phyloP scores from a whole-genome alignment of 2,888 invertebrate species.

The Aphodius granarius region DNA sequence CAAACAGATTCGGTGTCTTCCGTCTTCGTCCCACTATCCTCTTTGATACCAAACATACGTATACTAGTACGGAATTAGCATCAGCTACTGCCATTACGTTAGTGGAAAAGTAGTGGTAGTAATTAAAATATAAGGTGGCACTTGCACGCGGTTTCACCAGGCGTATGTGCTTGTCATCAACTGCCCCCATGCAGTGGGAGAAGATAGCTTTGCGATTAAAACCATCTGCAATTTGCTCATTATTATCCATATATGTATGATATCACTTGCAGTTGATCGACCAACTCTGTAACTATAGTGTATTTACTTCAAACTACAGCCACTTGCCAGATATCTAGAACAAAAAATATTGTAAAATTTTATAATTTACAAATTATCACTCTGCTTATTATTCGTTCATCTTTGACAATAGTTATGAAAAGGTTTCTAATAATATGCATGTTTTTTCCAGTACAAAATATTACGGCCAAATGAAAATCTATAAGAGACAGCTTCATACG shows the following conservation, averaged over 20 bases:
- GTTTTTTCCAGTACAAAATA: too few species aligned
- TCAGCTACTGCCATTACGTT: conserved; percentile 37
- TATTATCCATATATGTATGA: conserved; percentile 26
- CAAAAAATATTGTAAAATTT: too few species aligned
- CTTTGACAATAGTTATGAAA: too few species aligned
- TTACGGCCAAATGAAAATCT: neutral
- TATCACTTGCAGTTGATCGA: conserved; percentile 16
- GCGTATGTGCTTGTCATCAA: conserved; percentile 35
- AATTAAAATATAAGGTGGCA: conserved; percentile 36
- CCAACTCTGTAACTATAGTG: conserved; percentile 21
- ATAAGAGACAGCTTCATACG: neutral
- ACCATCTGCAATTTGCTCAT: conserved; percentile 29
- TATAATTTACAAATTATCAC: too few species aligned
- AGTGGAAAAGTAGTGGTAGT: conserved; percentile 32
- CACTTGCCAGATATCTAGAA: conserved; percentile 23
- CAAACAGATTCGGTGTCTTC: conserved; percentile 29
- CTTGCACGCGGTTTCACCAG: conserved; percentile 33
- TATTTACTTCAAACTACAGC: conserved; percentile 18
- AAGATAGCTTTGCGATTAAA: conserved; percentile 34
- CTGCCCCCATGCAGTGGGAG: conserved; percentile 34
- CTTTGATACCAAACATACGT: conserved; percentile 34
- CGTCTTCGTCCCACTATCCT: conserved; percentile 36
- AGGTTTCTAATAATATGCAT: too few species aligned
- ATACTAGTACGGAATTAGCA: conserved; percentile 35
- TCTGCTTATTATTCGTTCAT: too few species aligned